Percentiles rank a stretch among this genome's conserved stretches.
phyloP scores from a whole-genome alignment of 2,113 vertebrate genomes.

The Cinclus mexicanus region DNA sequence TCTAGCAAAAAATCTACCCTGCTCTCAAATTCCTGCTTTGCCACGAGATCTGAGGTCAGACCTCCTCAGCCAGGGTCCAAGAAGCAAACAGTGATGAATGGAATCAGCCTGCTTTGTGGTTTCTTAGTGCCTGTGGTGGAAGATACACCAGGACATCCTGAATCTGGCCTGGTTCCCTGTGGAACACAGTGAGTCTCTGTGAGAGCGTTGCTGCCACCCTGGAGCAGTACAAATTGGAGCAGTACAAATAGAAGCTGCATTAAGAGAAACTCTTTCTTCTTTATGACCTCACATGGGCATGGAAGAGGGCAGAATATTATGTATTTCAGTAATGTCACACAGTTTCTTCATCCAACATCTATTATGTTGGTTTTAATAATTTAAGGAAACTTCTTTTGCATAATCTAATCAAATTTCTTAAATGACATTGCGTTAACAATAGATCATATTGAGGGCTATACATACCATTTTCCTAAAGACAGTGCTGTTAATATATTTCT shows the following conservation, averaged over 20 bases:
- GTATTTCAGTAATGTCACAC: neutral
- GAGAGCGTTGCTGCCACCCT: accelerated
- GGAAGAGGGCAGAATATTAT: neutral
- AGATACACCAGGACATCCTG: neutral
- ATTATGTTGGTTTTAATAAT: neutral
- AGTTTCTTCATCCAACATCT: neutral
- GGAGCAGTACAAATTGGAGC: neutral
- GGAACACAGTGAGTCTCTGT: neutral
- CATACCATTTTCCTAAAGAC: neutral
- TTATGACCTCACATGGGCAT: neutral
- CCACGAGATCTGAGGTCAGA: neutral
- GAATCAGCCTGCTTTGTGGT: neutral
- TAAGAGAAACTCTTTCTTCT: neutral
- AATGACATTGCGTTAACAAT: neutral
- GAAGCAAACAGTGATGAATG: neutral
- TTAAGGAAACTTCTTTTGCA: neutral
- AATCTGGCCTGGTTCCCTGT: neutral
- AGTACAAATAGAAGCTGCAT: neutral
- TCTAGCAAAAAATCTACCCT: neutral
- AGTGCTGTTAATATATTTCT: neutral
- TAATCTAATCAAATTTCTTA: neutral
- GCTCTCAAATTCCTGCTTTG: neutral
- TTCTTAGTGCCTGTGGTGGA: neutral
- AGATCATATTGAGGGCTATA: neutral
- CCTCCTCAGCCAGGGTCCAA: neutral